phyloP scores from a whole-genome alignment of 2,797 vertebrate species.

The Podarcis siculus region DNA sequence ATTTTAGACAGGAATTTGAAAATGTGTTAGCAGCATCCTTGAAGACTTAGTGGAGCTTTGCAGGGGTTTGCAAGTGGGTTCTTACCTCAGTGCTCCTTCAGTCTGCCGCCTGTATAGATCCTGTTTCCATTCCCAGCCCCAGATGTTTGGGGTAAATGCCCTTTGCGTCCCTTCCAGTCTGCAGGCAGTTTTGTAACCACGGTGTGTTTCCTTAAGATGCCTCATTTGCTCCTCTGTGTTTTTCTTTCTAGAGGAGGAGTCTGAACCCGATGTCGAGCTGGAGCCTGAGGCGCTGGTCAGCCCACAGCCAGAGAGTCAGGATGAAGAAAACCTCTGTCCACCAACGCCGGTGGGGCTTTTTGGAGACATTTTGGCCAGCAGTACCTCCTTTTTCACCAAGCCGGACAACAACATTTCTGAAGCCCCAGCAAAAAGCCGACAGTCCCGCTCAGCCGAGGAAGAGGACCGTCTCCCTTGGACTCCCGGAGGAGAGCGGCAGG shows the following conservation, averaged over 20 bases:
- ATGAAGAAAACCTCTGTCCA: constrained; percentile 73
- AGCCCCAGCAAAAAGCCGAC: constrained; percentile 67
- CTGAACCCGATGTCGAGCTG: constrained; percentile 58
- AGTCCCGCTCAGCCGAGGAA: constrained; percentile 68
- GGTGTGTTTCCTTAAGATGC: constrained; percentile 17
- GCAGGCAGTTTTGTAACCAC: constrained; percentile 54
- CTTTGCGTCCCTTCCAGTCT: constrained; percentile 57
- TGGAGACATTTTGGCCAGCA: constrained; percentile 60
- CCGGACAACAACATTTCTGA: constrained; percentile 78
- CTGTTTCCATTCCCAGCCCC: neutral
- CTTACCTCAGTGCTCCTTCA: neutral
- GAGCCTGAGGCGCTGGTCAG: constrained; percentile 71
- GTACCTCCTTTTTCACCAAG: constrained; percentile 64
- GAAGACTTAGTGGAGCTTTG: neutral
- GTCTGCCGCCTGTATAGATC: constrained; percentile 23
- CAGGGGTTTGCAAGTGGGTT: neutral
- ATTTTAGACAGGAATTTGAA: neutral
- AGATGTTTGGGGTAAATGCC: neutral
- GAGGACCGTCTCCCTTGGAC: constrained; percentile 79
- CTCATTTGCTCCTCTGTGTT: constrained; percentile 35
- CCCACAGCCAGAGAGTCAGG: constrained; percentile 75
- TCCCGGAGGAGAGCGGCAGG: constrained; percentile 72
- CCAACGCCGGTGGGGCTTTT: constrained; percentile 79
- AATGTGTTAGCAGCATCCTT: neutral
- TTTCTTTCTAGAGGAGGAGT: constrained; percentile 68